These are phyloP conservation scores for Netelia inedita DNA, from an alignment of 2,888 invertebrate species.

Conservation along the genomic window DNA sequence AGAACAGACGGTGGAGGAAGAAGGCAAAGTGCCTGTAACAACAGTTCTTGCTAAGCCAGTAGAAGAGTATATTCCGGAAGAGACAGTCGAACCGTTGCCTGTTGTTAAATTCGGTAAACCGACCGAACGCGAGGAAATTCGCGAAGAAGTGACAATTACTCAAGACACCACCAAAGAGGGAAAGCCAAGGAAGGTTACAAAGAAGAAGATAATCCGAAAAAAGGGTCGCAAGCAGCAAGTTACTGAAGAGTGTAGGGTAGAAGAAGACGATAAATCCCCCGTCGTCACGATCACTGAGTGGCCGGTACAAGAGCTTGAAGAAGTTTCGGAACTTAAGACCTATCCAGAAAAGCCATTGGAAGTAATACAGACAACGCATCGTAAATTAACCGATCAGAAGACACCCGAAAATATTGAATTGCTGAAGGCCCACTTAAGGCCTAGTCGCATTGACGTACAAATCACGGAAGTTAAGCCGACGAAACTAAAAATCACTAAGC, in stretches of 20 bases:
- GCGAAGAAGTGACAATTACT: constrained; percentile 59
- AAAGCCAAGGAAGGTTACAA: constrained; percentile 74
- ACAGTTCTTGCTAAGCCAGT: constrained; percentile 80
- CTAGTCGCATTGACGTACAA: constrained; percentile 86
- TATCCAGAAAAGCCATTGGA: constrained; percentile 48
- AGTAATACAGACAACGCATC: constrained; percentile 56
- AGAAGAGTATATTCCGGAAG: constrained; percentile 57
- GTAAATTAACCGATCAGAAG: constrained; percentile 39
- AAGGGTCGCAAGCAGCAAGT: constrained; percentile 78
- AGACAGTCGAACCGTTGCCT: constrained; percentile 35
- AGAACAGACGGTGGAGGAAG: constrained; percentile 84
- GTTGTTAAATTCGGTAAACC: constrained; percentile 74
- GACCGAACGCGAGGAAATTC: constrained; percentile 80
- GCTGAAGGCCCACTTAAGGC: constrained; percentile 65
- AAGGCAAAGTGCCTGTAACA: constrained; percentile 84
- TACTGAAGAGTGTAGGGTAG: constrained; percentile 67
- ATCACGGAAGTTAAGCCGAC: constrained; percentile 83
- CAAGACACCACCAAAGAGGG: constrained; percentile 70
- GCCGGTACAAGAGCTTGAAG: constrained; percentile 82
- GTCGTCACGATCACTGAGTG: constrained; percentile 80
- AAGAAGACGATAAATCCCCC: constrained; percentile 85
- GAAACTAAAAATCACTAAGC: constrained; percentile 60
- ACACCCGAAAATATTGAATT: constrained; percentile 77
- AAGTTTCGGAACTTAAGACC: constrained; percentile 51
- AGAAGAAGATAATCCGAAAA: constrained; percentile 77